Evolutionary conservation across 1,140 invertebrate genomes (phyloP), one percentile per base, ranked within the genome.

Genomic region (Chionoecetes opilio): DNA sequence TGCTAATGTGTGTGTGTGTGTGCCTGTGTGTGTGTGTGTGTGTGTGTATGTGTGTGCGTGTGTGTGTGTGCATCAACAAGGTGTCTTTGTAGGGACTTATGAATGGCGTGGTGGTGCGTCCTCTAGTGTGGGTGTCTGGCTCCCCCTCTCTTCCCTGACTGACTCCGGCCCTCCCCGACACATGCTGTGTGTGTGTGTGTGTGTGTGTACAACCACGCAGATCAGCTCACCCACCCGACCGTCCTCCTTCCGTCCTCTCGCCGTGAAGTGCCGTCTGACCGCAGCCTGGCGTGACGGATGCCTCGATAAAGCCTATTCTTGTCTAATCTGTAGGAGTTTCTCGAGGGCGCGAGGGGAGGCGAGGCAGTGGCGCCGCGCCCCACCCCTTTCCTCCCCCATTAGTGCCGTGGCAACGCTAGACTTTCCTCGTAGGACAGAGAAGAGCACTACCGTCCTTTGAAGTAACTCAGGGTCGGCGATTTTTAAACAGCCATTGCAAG

Each of bases 51-150:
- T 8, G 63, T 75, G 63, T 17, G 63, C 21, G 6, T 26, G 63
- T 8, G 63, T 6, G 63, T 75, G 63, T 75, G 63, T 75, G 63
- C 21, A n/a, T 17, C 63, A 75, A 75, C 63, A 75, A 75, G 63
- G 63, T 75, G 63, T 75, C 63, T 75, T 75, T 75, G 63, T 75
- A 75, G 63, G 63, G 63, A 75, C 21, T 75, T 75, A 75, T 75
- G 63, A 75, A 75, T 75, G 63, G 63, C n/a, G 63, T 75, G 63
- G 53, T 63, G 53, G 9, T 75, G 63, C 26, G 63, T 2, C n/a
- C 63, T 75, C 63, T 2, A 75, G 63, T 75, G 63, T 75, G 26
- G 63, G 63, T 26, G 63, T 75, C 63, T 75, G 63, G 63, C 26
- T n/a, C 63, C 63, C 63, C n/a, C 21, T n/a, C 63, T 21, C 21